These are phyloP conservation scores for Meloidogyne floridensis DNA, from an alignment of 1,140 invertebrate species.

Conservation along the genomic window DNA sequence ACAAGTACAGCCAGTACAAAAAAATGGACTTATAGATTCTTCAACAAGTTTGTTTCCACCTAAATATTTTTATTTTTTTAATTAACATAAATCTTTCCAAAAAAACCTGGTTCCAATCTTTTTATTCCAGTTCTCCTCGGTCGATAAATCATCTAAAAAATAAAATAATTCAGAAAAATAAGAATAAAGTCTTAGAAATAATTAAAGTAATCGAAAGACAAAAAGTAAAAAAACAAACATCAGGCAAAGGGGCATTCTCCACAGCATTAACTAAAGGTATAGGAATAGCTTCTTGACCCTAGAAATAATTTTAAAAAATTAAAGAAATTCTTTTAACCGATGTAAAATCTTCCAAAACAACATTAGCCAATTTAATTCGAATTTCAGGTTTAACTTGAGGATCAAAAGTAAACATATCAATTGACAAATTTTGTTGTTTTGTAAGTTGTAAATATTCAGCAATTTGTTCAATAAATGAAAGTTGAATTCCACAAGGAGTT, in stretches of 20 bases:
- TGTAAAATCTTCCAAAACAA: constrained; percentile 36
- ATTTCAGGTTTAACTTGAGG: constrained; percentile 27
- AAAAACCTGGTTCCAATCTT: constrained; percentile 9
- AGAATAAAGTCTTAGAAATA: neutral
- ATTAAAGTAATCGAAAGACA: neutral
- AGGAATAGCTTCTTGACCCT: constrained; percentile 30
- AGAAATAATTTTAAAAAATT: constrained; percentile 7
- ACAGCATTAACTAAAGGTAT: constrained; percentile 36
- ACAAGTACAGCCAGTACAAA: constrained; percentile 41
- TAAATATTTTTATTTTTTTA: neutral
- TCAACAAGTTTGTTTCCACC: neutral
- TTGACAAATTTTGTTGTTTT: constrained; percentile 24
- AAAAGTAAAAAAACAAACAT: constrained; percentile 14
- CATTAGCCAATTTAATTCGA: constrained; percentile 10
- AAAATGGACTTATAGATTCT: constrained; percentile 35
- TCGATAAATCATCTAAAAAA: constrained; percentile 21
- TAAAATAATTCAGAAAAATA: neutral
- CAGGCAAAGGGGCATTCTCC: neutral
- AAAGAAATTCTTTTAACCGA: neutral
- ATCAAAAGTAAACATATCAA: constrained; percentile 39
- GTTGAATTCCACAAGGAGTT: constrained; percentile 36
- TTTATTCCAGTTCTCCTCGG: constrained; percentile 29
- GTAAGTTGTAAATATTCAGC: constrained; percentile 31
- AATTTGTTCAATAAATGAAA: constrained; percentile 33
- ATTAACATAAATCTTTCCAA: too few species aligned